Conservation (phyloP, 2,797 vertebrate genomes). For the Chaunax sp. region DNA sequence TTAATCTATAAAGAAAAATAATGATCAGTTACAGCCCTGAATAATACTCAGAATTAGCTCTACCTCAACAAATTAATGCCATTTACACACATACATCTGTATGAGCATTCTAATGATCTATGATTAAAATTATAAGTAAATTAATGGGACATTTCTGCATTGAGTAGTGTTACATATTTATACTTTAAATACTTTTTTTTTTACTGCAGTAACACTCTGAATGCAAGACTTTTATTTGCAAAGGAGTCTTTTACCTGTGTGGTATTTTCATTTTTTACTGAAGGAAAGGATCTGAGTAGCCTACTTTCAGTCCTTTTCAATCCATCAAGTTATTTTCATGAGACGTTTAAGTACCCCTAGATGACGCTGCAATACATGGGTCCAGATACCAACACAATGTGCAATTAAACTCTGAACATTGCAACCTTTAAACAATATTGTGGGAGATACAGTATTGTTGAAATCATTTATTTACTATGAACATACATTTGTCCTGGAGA, state of each 20-base stretch:
- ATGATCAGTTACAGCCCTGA: background rate
- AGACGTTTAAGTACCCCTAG: background rate
- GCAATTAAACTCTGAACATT: conserved; percentile 19
- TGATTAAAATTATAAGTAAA: no score
- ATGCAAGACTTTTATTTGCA: background rate
- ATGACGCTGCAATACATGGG: conserved; percentile 3
- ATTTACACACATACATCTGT: background rate
- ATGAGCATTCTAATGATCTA: background rate
- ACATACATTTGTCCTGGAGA: no score
- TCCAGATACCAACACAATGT: no score
- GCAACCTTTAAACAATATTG: conserved; percentile 9
- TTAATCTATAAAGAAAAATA: background rate
- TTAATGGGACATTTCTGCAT: background rate
- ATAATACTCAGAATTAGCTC: background rate
- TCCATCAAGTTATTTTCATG: background rate
- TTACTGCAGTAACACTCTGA: background rate
- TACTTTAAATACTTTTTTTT: background rate
- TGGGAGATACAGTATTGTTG: no score
- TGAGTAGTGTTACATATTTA: background rate
- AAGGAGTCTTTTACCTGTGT: background rate
- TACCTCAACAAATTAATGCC: background rate
- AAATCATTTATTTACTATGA: no score
- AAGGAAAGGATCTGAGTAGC: background rate
- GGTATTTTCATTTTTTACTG: background rate
- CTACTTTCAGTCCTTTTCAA: background rate